Evolutionary conservation across 2,888 invertebrate species (phyloP), one percentile per base, ranked within the genome.

Genomic region (Polyommatus iphigenia): DNA sequence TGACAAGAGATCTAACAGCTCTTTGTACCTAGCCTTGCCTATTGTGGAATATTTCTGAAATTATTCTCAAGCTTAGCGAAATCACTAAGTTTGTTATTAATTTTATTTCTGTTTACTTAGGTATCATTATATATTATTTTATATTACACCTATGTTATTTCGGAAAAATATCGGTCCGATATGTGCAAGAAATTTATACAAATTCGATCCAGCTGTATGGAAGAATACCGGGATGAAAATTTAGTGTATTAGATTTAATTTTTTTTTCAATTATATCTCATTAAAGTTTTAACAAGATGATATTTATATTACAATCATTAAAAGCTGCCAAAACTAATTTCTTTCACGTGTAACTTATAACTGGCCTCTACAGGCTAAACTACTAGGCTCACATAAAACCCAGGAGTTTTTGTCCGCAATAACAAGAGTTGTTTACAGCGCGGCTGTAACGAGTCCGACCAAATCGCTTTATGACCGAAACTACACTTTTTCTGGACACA

Each of bases 401-500:
- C 67, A 29, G 18, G 13, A 67, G 67, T 67, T 67, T 29, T 67
- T 29, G 29, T 2, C 15, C 15, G 13, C 29, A 46, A 8, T 59
- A n/a, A 20, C 67, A 32, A 67, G 29, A 29, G 67, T 67, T 32
- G 18, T 67, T 67, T 67, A 67, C 67, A 18, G 62, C 24, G 62
- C 62, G 62, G 15, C 67, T 67, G 13, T 29, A 67, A 67, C 67
- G 29, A 67, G 29, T 29, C 15, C 3, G 67, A 67, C 29, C 15
- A 32, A 67, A 67, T 67, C 67, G 29, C 29, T 67, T 67, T 67
- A 67, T 5, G 67, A 29, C 67, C 29, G 67, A 67, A 67, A 67
- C 67, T 6, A 67, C 32, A 32, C 67, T 67, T 32, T 67, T 67
- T 67, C 67, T 67, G 67, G 67, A 67, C 67, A 29, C 29, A 67